Conservation (phyloP, 2,113 vertebrate genomes). For the Synodontis membranacea region DNA sequence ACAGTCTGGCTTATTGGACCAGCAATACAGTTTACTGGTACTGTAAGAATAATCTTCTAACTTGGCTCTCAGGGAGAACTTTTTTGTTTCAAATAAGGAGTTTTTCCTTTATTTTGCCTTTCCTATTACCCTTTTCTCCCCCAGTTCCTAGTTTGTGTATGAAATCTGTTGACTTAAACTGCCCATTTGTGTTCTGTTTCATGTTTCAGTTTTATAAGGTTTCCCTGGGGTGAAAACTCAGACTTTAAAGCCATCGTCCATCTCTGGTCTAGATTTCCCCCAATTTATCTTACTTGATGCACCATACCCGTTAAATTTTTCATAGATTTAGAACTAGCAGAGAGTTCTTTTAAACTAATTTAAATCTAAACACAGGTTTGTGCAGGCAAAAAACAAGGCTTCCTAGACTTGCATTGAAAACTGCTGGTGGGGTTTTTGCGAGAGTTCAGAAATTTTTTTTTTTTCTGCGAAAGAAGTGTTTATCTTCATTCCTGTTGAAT, state of each 20-base stretch:
- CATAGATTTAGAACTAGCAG: neutral
- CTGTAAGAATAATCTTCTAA: constrained; percentile 20
- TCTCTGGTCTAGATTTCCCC: neutral
- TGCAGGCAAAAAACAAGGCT: neutral
- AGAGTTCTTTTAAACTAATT: too few relatives aligned
- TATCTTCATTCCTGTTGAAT: neutral
- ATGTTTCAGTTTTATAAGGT: neutral
- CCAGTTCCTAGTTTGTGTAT: neutral
- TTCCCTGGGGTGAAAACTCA: neutral
- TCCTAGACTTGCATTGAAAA: neutral
- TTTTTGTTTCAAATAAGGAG: constrained; percentile 24
- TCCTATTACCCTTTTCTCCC: neutral
- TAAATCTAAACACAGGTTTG: too few relatives aligned
- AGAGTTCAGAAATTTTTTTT: neutral
- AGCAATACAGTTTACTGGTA: constrained; percentile 3
- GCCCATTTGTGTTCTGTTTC: neutral
- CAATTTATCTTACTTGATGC: neutral
- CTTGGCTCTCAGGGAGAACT: constrained; percentile 40
- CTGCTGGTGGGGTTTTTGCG: neutral
- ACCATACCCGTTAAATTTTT: neutral
- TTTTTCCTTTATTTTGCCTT: constrained; percentile 11
- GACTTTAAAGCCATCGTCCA: neutral
- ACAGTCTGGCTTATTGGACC: neutral
- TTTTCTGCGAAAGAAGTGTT: neutral
- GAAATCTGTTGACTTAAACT: neutral